phyloP scores from a whole-genome alignment of 2,797 vertebrate species.

The Poecilia gillii region DNA sequence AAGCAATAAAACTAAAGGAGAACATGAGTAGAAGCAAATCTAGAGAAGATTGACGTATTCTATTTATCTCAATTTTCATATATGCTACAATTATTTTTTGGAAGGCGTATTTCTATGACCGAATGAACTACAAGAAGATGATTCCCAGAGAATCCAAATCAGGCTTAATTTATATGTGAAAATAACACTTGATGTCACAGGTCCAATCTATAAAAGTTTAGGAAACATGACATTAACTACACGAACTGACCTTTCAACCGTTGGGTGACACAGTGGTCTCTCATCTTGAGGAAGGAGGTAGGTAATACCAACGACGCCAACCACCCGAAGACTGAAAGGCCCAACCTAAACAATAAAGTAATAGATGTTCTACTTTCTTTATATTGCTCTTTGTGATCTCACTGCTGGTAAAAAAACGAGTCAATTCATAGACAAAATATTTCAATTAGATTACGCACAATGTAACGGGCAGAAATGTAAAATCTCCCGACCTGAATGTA shows the following conservation, averaged over 20 bases:
- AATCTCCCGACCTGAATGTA: constrained; percentile 88
- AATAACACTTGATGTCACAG: background rate
- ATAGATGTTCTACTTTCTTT: background rate
- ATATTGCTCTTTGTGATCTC: background rate
- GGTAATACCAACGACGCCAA: constrained; percentile 96
- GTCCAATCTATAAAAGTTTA: background rate
- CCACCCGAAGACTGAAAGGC: constrained; percentile 95
- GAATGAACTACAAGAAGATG: background rate
- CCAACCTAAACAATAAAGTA: constrained; percentile 83
- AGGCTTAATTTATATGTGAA: background rate
- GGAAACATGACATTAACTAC: background rate
- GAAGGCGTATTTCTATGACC: background rate
- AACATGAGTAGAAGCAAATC: background rate
- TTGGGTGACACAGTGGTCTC: constrained; percentile 93
- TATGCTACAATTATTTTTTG: background rate
- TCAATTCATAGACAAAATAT: background rate
- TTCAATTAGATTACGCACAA: background rate
- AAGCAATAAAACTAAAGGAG: background rate
- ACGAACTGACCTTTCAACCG: constrained; percentile 91
- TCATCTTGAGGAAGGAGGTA: constrained; percentile 98
- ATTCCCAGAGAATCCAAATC: background rate
- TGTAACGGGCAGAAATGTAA: background rate
- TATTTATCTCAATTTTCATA: background rate
- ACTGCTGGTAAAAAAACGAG: background rate
- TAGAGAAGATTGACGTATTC: background rate